phyloP scores from a whole-genome alignment of 2,113 vertebrate species.

The Tamias sibiricus region DNA sequence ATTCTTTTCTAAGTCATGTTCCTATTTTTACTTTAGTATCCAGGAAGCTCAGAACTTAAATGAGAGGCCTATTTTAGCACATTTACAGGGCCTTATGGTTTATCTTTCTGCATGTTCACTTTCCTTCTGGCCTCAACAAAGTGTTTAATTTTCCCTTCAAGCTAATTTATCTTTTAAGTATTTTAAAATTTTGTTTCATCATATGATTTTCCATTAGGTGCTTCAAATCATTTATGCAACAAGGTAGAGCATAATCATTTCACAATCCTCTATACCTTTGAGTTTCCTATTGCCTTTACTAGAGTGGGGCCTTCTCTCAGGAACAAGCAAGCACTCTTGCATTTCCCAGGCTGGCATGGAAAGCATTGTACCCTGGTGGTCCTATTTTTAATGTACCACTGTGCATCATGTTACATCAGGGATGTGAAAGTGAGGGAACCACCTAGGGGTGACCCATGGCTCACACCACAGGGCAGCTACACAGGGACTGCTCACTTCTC shows the following conservation, averaged over 20 bases:
- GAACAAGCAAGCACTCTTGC: not conserved
- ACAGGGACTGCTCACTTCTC: not conserved
- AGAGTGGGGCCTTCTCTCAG: not conserved
- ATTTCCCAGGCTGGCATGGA: not conserved
- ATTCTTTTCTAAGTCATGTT: not conserved
- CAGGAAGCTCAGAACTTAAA: not conserved
- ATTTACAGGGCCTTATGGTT: fast-evolving
- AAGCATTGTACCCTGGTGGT: fast-evolving
- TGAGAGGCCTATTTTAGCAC: not conserved
- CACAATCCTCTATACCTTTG: not conserved
- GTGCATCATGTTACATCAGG: not conserved
- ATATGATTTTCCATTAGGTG: not conserved
- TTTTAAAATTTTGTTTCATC: slow-evolving; percentile 4
- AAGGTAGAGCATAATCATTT: not conserved
- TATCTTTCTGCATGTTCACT: not conserved
- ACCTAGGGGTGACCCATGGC: not conserved
- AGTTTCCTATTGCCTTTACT: not conserved
- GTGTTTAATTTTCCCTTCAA: not conserved
- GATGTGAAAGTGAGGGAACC: no score
- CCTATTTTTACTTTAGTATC: not conserved
- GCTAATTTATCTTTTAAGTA: slow-evolving; percentile 18
- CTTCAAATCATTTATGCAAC: not conserved
- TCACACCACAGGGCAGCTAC: not conserved
- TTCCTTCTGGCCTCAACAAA: not conserved
- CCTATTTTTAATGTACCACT: not conserved